Evolutionary conservation across 1,140 invertebrate species (phyloP), one percentile per base, ranked within the genome.

Genomic region (Luehdorfia chinensis): DNA sequence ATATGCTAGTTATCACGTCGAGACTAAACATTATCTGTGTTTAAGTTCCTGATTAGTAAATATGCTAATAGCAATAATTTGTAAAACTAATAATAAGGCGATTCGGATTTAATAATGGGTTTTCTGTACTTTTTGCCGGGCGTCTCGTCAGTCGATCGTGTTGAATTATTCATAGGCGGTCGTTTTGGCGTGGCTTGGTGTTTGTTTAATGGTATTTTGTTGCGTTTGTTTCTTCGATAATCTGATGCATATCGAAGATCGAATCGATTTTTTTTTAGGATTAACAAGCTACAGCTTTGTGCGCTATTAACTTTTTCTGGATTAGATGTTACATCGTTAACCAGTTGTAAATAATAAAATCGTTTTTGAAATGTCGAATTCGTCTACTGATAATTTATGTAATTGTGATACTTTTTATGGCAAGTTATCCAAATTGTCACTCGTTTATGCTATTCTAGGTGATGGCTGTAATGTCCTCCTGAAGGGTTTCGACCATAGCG

Each of bases 41-140:
- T n/a, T n/a, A n/a, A n/a, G n/a, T n/a, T n/a, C n/a, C n/a, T 39
- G 8, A 39, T 39, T 39, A 39, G 9, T 2, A 12, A 14, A 39
- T 39, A 39, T 25, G 36, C 7, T 59, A 52, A 56, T 47, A 47
- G 28, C 36, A 52, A 45, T 61, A 51, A 57, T 61, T 54, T 55
- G 50, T 50, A 54, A 55, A 59, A 54, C 52, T 51, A 55, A 60
- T 67, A 63, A 66, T 56, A 49, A 59, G 36, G 11, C 18, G 25
- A 39, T 41, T 47, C 48, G n/a, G 33, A 11, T 31, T 36, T 56
- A 55, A 57, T 59, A 43, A 55, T 66, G 53, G 55, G 52, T 52
- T 49, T 30, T n/a, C n/a, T n/a, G n/a, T 31, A 13, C 47, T 59
- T 55, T 59, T 63, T 66, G 47, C 28, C 12, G 8, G 1, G 4